These are phyloP conservation scores for Diarsia dahlii DNA, from an alignment of 2,888 invertebrate species.

Conservation along the genomic window DNA sequence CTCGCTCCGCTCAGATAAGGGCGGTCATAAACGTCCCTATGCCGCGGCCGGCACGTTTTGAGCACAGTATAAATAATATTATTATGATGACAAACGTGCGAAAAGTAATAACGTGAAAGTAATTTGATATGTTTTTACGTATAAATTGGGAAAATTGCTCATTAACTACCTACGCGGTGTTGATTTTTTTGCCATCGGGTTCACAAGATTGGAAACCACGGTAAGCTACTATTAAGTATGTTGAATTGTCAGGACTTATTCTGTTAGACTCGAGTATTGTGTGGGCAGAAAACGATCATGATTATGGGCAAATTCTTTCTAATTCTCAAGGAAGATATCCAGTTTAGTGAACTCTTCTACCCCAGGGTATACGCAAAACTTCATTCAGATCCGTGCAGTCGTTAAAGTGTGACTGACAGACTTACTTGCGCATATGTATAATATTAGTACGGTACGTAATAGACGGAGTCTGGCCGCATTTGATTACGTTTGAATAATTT, in stretches of 20 bases:
- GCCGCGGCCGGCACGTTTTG: constrained; percentile 39
- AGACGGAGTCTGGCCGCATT: constrained; percentile 15
- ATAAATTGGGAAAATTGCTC: constrained; percentile 18
- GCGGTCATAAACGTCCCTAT: constrained; percentile 59
- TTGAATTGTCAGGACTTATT: too few relatives aligned
- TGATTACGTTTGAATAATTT: constrained; percentile 12
- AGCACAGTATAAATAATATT: constrained; percentile 36
- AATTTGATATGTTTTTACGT: constrained; percentile 28
- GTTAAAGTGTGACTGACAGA: background rate
- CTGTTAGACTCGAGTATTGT: too few relatives aligned
- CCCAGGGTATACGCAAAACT: background rate
- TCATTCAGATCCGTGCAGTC: background rate
- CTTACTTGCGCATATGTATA: background rate
- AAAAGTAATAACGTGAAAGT: constrained; percentile 39
- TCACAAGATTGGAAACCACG: too few relatives aligned
- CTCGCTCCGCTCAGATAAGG: constrained; percentile 65
- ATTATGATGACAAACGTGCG: constrained; percentile 39
- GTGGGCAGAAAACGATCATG: too few relatives aligned
- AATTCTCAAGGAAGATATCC: too few relatives aligned
- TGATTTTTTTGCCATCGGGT: background rate
- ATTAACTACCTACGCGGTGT: constrained; percentile 9
- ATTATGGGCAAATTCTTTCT: too few relatives aligned
- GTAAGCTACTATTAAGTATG: too few relatives aligned
- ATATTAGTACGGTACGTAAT: background rate
- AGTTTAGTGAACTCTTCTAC: background rate